Base-by-base conservation (phyloP, 2,113 vertebrate species). In the Strigops habroptila region DNA sequence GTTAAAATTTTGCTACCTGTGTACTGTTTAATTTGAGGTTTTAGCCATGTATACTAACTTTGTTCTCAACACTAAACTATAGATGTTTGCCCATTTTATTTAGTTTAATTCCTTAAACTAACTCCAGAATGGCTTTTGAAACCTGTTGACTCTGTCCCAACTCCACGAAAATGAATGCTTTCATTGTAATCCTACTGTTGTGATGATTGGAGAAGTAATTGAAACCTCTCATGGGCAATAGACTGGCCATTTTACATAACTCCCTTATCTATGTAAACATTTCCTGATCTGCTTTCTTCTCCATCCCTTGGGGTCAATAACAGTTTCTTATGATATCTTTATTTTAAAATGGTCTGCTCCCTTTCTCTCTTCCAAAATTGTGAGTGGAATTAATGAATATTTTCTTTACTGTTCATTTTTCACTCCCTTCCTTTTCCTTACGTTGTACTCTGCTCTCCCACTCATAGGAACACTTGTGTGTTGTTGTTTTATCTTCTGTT, bases 81-180 rank as follows among this genome's bases (percentile, higher is more conserved):
- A 94, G 33, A 37, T 78, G 17, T 93, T 96, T 95, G 51, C 55
- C 51, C 44, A 69, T 52, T 90, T 95, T 83, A 90, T 82, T 97
- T 97, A 35, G 19, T 94, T 97, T 96, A 96, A 94, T 95, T 94
- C 59, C 86, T 95, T 94, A 82, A 81, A 89, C 28, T 88, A 88
- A 88, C 44, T 92, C n/a, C 37, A 96, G 85, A 97, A 94, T 82
- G 46, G 44, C 27, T 91, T 90, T 97, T 43, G 81, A 88, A 94
- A 94, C 33, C 53, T 91, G 59, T 74, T 90, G 91, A 78, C 48
- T 96, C 69, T 91, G 37, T 69, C 77, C 30, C 22, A 93, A 7
- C 37, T 93, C 70, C 69, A 94, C 88, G 46, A 96, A 90, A 91
- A 86, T 60, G 27, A 51, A 86, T 86, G 51, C 15, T 85, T 89